phyloP scores from a whole-genome alignment of 2,113 vertebrate species.

The Hippocampus barbouri region DNA sequence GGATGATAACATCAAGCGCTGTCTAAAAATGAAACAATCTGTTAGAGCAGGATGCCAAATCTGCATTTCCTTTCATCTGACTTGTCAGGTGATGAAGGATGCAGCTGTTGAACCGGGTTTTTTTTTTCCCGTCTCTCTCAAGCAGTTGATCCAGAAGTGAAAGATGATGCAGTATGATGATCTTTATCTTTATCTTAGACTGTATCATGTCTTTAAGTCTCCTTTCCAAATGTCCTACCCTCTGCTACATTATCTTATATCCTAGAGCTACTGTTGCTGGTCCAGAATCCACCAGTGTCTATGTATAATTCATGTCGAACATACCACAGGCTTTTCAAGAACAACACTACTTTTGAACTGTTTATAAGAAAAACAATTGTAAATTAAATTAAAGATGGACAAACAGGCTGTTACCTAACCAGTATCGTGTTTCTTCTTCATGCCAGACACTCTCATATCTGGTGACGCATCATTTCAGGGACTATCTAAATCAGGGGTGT shows the following conservation, averaged over 20 bases:
- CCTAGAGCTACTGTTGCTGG: too few species aligned
- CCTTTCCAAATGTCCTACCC: background rate
- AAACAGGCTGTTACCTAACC: too few species aligned
- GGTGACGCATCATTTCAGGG: too few species aligned
- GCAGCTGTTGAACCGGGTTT: background rate
- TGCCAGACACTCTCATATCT: too few species aligned
- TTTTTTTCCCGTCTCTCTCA: background rate
- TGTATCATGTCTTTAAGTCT: background rate
- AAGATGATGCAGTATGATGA: background rate
- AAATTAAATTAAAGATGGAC: too few species aligned
- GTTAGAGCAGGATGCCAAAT: slow-evolving; percentile 30
- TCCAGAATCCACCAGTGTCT: too few species aligned
- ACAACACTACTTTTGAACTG: too few species aligned
- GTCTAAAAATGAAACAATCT: slow-evolving; percentile 21
- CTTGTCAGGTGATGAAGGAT: slow-evolving; percentile 10
- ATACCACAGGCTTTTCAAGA: too few species aligned
- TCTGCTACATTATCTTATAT: background rate
- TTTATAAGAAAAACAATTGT: too few species aligned
- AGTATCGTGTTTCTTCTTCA: too few species aligned
- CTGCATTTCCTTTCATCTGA: slow-evolving; percentile 35
- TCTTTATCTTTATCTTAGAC: background rate
- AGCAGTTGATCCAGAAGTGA: background rate
- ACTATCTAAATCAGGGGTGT: too few species aligned
- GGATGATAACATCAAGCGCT: slow-evolving; percentile 31
- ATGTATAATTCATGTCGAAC: too few species aligned